A percentile compares a stretch with the other conserved stretches of the same genome.
Conservation (phyloP, 2,888 invertebrate genomes). For the Orthonychiurus folsomi region DNA sequence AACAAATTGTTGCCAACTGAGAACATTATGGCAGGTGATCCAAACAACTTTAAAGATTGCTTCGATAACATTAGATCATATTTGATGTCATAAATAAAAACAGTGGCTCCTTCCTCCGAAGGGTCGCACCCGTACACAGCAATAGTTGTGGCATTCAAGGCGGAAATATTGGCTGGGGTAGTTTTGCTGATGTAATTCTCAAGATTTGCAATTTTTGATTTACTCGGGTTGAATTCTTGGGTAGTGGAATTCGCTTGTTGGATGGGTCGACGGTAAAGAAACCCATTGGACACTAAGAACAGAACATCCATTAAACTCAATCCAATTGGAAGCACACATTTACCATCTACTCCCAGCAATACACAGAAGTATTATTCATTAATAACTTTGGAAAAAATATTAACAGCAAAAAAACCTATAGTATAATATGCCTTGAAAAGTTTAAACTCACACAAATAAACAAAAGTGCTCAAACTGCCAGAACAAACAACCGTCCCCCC, state of each 20-base stretch:
- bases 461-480: neutral
- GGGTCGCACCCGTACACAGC: slow-evolving; percentile 31
- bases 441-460: slow-evolving; percentile 15
- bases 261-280: slow-evolving; percentile 17
- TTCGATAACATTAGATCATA: slow-evolving; percentile 30
- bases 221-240: neutral
- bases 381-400: no score
- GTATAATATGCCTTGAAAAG: no score
- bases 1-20: slow-evolving; percentile 24
- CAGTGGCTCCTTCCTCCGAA: slow-evolving; percentile 36
- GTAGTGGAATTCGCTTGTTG: neutral
- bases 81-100: slow-evolving; percentile 34
- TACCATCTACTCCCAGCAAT: no score
- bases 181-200: slow-evolving; percentile 20
- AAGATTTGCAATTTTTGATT: slow-evolving; percentile 17
- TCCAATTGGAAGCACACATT: no score
- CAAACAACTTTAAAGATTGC: slow-evolving; percentile 34
- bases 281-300: slow-evolving; percentile 30
- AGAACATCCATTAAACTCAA: neutral
- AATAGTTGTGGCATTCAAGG: slow-evolving; percentile 22
- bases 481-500: slow-evolving; percentile 13
- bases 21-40: slow-evolving; percentile 31
- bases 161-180: slow-evolving; percentile 23
- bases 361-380: no score
- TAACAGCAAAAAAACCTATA: neutral